Evolutionary conservation across 2,888 invertebrate species (phyloP).

Genomic region (Omphaloscelis lunosa): DNA sequence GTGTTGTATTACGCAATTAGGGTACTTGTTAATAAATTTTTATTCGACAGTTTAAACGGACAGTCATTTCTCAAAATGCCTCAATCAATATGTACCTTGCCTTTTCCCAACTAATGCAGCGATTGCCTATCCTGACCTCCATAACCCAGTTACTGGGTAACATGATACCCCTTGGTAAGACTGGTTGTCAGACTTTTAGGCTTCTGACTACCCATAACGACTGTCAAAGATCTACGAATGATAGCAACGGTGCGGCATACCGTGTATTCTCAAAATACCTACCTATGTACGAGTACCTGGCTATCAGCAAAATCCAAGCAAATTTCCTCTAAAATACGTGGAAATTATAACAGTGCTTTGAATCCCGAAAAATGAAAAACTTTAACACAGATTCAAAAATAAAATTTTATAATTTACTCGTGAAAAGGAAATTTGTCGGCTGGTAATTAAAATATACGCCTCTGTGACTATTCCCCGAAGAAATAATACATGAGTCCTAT

Average conservation of each 20-base stretch:
- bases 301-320: background rate
- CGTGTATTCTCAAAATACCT: background rate
- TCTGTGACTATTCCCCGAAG: background rate
- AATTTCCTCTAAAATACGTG: background rate
- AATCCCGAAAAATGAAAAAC: background rate
- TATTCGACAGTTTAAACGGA: too few species aligned
- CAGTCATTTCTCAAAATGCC: background rate
- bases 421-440: background rate
- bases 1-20: too few species aligned
- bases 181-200: background rate
- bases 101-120: too few species aligned
- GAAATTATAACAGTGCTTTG: background rate
- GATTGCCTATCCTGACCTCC: background rate
- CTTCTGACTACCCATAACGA: background rate
- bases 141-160: background rate
- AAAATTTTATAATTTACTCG: background rate
- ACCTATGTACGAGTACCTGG: background rate
- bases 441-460: background rate
- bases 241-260: background rate
- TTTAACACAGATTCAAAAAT: background rate
- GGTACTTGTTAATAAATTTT: too few species aligned
- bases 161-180: background rate
- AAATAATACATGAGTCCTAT: background rate
- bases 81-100: background rate
- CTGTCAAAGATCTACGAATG: background rate